A percentile compares a stretch with the other conserved stretches of the same genome.
phyloP scores from a whole-genome alignment of 1,140 invertebrate genomes.

The Drosophila subobscura region DNA sequence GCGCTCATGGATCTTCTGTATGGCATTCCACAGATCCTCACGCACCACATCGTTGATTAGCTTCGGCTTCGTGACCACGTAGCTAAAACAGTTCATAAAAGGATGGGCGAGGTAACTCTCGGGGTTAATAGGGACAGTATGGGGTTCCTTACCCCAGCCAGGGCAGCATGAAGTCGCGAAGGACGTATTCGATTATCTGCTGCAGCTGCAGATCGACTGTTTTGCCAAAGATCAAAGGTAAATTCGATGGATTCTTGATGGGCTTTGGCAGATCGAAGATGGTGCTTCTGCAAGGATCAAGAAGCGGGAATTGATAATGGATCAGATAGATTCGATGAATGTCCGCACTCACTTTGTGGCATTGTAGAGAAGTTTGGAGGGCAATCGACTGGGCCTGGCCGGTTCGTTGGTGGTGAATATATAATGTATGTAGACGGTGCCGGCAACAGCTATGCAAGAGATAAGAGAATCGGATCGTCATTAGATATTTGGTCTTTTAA shows the following conservation, averaged over 20 bases:
- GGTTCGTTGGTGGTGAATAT: conserved; percentile 80
- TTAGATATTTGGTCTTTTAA: conserved; percentile 51
- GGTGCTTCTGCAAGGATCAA: conserved; percentile 58
- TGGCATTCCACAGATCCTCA: conserved; percentile 91
- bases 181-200: conserved; percentile 91
- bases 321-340: conserved; percentile 8
- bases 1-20: conserved; percentile 90
- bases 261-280: conserved; percentile 83
- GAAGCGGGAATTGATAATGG: not conserved
- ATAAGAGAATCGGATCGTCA: conserved; percentile 20
- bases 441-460: conserved; percentile 69
- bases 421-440: conserved; percentile 80
- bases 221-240: conserved; percentile 90
- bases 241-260: conserved; percentile 84
- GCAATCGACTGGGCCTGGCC: conserved; percentile 68
- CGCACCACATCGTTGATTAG: conserved; percentile 88
- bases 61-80: conserved; percentile 85
- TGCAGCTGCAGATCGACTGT: conserved; percentile 93
- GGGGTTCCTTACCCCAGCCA: conserved; percentile 87
- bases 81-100: conserved; percentile 28
- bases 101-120: not conserved
- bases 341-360: conserved; percentile 78
- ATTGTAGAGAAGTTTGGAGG: conserved; percentile 79
- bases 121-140: not conserved
- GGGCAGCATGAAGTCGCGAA: conserved; percentile 90